Conservation (phyloP, 2,888 invertebrate genomes). For the Yponomeuta evonymella region DNA sequence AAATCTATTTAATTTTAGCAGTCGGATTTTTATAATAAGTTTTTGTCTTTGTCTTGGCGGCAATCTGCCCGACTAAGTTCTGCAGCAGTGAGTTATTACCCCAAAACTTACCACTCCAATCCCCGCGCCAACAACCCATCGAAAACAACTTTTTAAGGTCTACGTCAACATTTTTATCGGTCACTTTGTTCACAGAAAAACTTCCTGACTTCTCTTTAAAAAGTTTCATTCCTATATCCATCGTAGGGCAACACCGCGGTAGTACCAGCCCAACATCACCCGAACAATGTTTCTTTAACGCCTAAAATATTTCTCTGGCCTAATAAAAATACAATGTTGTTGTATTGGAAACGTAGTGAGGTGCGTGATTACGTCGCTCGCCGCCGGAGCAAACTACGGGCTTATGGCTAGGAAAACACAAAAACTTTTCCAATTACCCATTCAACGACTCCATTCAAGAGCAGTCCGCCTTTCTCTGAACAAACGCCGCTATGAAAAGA, state of each 20-base stretch:
- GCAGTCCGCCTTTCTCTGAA: conserved; percentile 59
- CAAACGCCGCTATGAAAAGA: conserved; percentile 69
- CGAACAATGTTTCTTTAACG: conserved; percentile 8
- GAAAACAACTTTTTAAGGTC: conserved; percentile 31
- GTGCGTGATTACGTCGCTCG: conserved; percentile 15
- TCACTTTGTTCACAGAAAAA: conserved; percentile 34
- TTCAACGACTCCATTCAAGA: conserved; percentile 57
- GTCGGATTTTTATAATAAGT: too few relatives aligned
- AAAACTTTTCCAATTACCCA: conserved; percentile 70
- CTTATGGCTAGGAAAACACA: conserved; percentile 45
- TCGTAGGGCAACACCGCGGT: not conserved
- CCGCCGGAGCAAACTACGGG: conserved; percentile 32
- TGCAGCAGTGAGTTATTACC: conserved; percentile 49
- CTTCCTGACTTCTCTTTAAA: conserved; percentile 16
- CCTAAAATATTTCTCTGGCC: conserved; percentile 10
- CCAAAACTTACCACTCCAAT: conserved; percentile 47
- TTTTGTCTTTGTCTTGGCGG: conserved; percentile 33
- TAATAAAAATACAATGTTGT: conserved; percentile 15
- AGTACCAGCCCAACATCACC: not conserved
- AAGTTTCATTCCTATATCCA: conserved; percentile 1
- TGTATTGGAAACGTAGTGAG: conserved; percentile 15
- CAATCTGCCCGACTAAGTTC: conserved; percentile 59
- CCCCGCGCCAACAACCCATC: conserved; percentile 31
- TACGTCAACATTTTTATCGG: conserved; percentile 32
- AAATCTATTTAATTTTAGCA: too few relatives aligned